Evolutionary conservation across 2,888 invertebrate species (phyloP).

Genomic region (Morpho achilles): DNA sequence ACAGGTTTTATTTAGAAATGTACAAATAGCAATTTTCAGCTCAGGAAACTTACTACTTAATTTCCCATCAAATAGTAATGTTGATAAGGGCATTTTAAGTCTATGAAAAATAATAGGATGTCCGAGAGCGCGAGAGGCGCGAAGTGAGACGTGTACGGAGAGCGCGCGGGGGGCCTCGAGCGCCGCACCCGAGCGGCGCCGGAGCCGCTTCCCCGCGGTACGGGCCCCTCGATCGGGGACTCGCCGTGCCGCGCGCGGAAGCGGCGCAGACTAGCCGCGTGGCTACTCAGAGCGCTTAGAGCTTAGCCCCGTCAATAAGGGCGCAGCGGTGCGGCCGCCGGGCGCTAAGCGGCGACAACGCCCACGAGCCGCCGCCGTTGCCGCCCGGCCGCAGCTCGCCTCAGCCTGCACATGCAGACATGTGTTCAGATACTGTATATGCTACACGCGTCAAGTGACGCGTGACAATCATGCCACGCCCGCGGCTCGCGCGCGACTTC

Average conservation of each 20-base stretch:
- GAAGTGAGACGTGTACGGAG: conserved; percentile 43
- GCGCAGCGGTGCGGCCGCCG: conserved; percentile 51
- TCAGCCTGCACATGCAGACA: conserved; percentile 76
- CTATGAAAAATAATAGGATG: conserved; percentile 41
- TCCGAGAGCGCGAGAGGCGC: conserved; percentile 49
- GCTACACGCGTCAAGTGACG: conserved; percentile 15
- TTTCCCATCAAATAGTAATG: conserved; percentile 33
- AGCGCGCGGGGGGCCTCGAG: conserved; percentile 36
- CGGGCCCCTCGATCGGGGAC: conserved; percentile 16
- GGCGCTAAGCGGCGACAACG: conserved; percentile 45
- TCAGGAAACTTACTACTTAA: conserved; percentile 60
- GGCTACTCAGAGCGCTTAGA: conserved; percentile 58
- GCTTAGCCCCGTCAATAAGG: conserved; percentile 63
- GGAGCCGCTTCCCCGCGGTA: conserved; percentile 35
- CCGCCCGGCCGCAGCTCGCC: conserved; percentile 60
- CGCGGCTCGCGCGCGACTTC: conserved; percentile 39
- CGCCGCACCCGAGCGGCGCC: conserved; percentile 33
- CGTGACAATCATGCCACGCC: conserved; percentile 32
- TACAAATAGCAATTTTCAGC: conserved; percentile 36
- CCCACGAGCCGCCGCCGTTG: conserved; percentile 50
- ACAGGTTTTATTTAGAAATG: conserved; percentile 1
- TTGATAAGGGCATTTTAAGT: conserved; percentile 23
- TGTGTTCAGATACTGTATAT: conserved; percentile 44
- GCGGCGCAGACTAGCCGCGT: conserved; percentile 72
- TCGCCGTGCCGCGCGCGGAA: conserved; percentile 53